Evolutionary conservation across 2,113 vertebrate genomes (phyloP).

Genomic region (Physeter macrocephalus): DNA sequence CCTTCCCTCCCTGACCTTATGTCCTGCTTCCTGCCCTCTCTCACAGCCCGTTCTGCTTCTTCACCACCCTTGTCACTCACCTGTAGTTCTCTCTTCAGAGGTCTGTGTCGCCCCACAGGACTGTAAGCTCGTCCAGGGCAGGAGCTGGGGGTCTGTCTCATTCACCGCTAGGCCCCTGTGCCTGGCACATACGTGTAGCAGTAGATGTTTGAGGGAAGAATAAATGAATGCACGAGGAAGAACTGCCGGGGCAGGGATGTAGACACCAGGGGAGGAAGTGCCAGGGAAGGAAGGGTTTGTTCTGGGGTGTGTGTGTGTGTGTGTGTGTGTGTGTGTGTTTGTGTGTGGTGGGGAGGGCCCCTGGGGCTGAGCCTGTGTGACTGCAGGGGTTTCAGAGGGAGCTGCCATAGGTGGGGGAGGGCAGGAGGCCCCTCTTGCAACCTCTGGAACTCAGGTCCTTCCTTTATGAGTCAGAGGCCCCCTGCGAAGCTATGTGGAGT

Average conservation of each 20-base stretch:
- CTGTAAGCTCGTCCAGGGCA: neutral
- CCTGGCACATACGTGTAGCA: too few relatives aligned
- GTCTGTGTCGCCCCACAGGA: neutral
- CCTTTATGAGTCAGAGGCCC: neutral
- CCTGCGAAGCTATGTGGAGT: neutral
- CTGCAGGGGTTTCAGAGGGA: neutral
- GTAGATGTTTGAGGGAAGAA: neutral
- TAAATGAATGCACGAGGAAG: neutral
- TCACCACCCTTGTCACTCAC: fast-evolving
- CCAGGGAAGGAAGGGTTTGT: neutral
- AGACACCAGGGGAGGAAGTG: too few relatives aligned
- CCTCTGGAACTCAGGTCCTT: neutral
- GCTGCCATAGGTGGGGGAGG: neutral
- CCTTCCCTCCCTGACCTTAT: too few relatives aligned
- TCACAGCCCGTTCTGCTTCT: neutral
- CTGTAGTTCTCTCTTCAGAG: fast-evolving
- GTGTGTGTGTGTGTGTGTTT: neutral
- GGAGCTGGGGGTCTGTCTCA: neutral
- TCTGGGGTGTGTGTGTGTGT: neutral
- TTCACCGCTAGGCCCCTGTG: neutral
- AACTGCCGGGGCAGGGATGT: neutral
- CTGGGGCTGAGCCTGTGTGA: neutral
- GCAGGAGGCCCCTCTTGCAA: neutral
- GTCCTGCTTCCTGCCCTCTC: neutral
- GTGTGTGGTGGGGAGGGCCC: neutral